phyloP scores from a whole-genome alignment of 2,888 invertebrate species.

The Bombylius major region DNA sequence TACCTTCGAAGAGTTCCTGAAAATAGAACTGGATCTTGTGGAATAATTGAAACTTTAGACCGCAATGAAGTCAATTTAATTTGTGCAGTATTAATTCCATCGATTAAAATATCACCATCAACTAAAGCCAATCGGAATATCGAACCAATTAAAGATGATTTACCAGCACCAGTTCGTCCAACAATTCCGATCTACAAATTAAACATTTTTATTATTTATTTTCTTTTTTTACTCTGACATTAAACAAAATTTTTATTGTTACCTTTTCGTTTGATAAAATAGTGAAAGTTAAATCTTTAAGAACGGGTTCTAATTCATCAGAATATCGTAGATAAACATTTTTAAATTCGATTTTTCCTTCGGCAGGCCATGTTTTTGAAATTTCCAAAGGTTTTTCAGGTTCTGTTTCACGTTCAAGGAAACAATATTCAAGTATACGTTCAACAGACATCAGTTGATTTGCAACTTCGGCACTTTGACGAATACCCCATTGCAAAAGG shows the following conservation, averaged over 20 bases:
- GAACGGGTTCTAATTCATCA: conserved; percentile 66
- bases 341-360: conserved; percentile 40
- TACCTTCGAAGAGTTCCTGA: conserved; percentile 40
- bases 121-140: conserved; percentile 45
- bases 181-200: conserved; percentile 42
- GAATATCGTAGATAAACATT: conserved; percentile 54
- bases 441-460: conserved; percentile 60
- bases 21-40: conserved; percentile 41
- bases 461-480: conserved; percentile 58
- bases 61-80: conserved; percentile 49
- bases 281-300: conserved; percentile 51
- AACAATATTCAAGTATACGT: conserved; percentile 53
- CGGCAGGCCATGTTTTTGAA: conserved; percentile 38
- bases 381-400: conserved; percentile 19
- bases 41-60: conserved; percentile 49
- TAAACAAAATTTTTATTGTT: conserved; percentile 6
- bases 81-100: conserved; percentile 46
- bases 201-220: too few species aligned
- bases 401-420: conserved; percentile 33
- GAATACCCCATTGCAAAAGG: conserved; percentile 55
- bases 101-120: conserved; percentile 55
- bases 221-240: too few species aligned
- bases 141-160: conserved; percentile 54
- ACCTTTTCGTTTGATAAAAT: conserved; percentile 44
- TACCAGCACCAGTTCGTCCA: conserved; percentile 58